Percentiles rank a stretch among this genome's conserved stretches.
Evolutionary conservation across 2,113 vertebrate genomes (phyloP).

Genomic region (Bubalus kerabau): DNA sequence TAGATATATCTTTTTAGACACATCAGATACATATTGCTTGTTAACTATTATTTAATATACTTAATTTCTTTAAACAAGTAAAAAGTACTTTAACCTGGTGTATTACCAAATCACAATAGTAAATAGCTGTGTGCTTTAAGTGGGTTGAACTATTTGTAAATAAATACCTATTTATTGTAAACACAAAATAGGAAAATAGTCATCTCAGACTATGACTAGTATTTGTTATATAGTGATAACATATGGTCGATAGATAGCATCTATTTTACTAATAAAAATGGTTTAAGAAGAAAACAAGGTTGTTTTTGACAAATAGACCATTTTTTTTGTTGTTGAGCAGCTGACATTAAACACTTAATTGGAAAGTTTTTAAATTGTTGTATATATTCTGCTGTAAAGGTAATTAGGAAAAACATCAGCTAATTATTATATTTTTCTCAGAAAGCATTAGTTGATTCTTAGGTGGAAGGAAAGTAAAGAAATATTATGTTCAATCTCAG

Average conservation of each 20-base stretch:
- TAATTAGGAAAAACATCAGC: background rate
- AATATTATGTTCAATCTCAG: background rate
- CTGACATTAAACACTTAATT: background rate
- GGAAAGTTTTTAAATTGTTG: background rate
- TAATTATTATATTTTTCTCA: background rate
- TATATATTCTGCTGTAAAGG: background rate
- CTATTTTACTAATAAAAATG: background rate
- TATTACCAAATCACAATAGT: background rate
- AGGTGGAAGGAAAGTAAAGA: background rate
- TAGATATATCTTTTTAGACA: rapidly evolving
- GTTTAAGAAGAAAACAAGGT: background rate
- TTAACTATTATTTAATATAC: background rate
- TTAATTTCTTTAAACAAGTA: background rate
- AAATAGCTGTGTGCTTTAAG: background rate
- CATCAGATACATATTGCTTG: background rate
- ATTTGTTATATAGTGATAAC: background rate
- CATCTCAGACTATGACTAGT: background rate
- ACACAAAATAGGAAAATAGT: background rate
- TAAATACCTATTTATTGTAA: background rate
- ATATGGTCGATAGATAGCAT: background rate
- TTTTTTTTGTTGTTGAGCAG: background rate
- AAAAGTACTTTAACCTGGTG: background rate
- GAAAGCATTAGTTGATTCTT: background rate
- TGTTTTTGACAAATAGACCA: background rate
- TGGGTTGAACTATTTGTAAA: background rate